Base-by-base conservation (phyloP, 2,888 invertebrate species). In the Drosophila prostipennis region DNA sequence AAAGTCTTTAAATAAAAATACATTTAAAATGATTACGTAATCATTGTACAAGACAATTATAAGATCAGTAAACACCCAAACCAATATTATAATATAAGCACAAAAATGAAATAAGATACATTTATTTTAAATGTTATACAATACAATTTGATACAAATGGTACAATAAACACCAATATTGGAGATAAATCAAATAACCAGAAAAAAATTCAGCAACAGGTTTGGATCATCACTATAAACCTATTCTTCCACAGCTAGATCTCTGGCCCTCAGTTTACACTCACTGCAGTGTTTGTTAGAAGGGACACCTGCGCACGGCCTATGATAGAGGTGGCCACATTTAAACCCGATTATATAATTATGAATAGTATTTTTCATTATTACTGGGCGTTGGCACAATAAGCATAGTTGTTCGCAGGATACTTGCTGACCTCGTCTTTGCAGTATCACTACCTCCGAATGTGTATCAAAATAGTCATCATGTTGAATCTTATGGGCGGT, bases 321-420 rank as follows among this genome's bases (percentile, higher is more conserved):
- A 91, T 98, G 98, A 91, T 98, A 98, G 8, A 95, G 94, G 92
- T 98, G 98, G 76, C 96, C 95, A 91, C 98, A 98, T 90, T 96
- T 96, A 91, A 97, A 98, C 60, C 96, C 94, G 78, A 96, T 93
- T 64, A 97, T 92, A 90, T 96, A 95, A 74, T 94, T 95, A 32
- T 94, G 94, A 0, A 94, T 93, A 32, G 94, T 92, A 92, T 97
- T 95, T 92, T 94, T 95, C 53, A 95, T 93, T 72, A 97, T 94
- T 64, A 98, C 94, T 82, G 95, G 94, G 53, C 95, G 94, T 79
- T 95, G 95, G 91, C 98, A 98, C 57, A 94, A 94, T 75, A 95
- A 95, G 90, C 98, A 98, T 81, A 95, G 94, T 76, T 96, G 95
- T 80, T 96, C 97, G 80, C 93, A 93, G 3, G 89, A 76, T 77